phyloP scores from a whole-genome alignment of 1,140 invertebrate species.

The Aphaenogaster floridana region DNA sequence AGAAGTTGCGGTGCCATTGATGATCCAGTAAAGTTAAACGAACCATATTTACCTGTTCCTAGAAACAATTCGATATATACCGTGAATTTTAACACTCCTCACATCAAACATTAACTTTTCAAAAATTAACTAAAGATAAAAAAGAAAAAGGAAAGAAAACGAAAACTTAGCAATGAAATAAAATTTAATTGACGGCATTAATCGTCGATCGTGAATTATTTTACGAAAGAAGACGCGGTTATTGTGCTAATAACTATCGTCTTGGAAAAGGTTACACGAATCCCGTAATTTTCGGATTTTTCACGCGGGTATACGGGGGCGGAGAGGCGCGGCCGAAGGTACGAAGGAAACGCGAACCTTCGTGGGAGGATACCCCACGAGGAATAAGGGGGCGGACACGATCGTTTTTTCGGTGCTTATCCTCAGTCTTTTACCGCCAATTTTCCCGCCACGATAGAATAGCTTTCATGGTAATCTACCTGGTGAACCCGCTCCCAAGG shows the following conservation, averaged over 20 bases:
- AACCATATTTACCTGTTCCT: background rate
- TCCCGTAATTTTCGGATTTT: slow-evolving; percentile 30
- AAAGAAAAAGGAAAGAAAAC: background rate
- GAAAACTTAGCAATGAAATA: background rate
- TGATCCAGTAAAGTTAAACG: background rate
- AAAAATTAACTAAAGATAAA: background rate
- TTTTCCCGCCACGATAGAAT: slow-evolving; percentile 60
- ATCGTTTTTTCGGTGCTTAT: slow-evolving; percentile 58
- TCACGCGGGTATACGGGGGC: background rate
- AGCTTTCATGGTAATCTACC: slow-evolving; percentile 81
- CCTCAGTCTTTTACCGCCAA: slow-evolving; percentile 36
- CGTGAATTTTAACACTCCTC: background rate
- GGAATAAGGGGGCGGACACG: background rate
- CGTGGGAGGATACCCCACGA: background rate
- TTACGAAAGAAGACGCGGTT: background rate
- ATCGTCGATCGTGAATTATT: background rate
- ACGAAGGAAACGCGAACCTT: slow-evolving; percentile 9
- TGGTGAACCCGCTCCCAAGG: slow-evolving; percentile 84
- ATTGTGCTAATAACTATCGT: background rate
- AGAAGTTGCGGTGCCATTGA: background rate
- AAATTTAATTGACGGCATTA: background rate
- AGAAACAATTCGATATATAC: background rate
- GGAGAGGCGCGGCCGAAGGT: background rate
- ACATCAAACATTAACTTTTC: background rate
- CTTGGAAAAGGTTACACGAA: background rate